These are phyloP conservation scores for Remorina albescens DNA, from an alignment of 2,797 vertebrate species.

Conservation along the genomic window DNA sequence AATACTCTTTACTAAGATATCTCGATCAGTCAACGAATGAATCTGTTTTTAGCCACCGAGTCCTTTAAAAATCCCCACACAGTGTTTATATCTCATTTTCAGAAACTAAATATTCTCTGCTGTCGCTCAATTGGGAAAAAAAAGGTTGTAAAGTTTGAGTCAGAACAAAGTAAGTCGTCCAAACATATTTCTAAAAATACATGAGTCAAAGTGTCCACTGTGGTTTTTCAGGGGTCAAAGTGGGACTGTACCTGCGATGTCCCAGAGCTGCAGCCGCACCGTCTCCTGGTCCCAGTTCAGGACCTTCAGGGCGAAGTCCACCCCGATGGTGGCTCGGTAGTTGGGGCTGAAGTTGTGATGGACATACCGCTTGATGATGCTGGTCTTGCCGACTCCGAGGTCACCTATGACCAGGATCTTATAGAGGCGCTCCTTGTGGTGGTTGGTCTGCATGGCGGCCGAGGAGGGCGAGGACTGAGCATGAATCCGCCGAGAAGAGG, in stretches of 20 bases:
- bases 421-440: slow-evolving; percentile 94
- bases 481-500: slow-evolving; percentile 71
- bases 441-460: slow-evolving; percentile 91
- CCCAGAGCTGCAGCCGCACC: slow-evolving; percentile 96
- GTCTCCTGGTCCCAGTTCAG: slow-evolving; percentile 97
- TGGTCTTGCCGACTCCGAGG: slow-evolving; percentile 97
- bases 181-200: background rate
- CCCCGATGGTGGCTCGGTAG: slow-evolving; percentile 93
- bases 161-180: accelerated
- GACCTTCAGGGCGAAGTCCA: slow-evolving; percentile 98
- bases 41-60: too few relatives aligned
- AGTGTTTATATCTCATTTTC: too few relatives aligned
- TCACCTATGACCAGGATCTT: slow-evolving; percentile 98
- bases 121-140: background rate
- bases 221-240: too few relatives aligned
- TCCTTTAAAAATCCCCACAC: background rate
- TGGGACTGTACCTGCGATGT: slow-evolving; percentile 91
- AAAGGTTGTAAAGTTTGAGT: background rate
- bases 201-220: too few relatives aligned
- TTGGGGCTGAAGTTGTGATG: slow-evolving; percentile 98
- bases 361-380: slow-evolving; percentile 98
- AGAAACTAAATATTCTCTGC: background rate
- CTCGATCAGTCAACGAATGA: background rate
- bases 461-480: slow-evolving; percentile 73
- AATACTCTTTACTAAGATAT: too few relatives aligned